phyloP scores from a whole-genome alignment of 1,140 invertebrate genomes.

The Cepaea nemoralis region DNA sequence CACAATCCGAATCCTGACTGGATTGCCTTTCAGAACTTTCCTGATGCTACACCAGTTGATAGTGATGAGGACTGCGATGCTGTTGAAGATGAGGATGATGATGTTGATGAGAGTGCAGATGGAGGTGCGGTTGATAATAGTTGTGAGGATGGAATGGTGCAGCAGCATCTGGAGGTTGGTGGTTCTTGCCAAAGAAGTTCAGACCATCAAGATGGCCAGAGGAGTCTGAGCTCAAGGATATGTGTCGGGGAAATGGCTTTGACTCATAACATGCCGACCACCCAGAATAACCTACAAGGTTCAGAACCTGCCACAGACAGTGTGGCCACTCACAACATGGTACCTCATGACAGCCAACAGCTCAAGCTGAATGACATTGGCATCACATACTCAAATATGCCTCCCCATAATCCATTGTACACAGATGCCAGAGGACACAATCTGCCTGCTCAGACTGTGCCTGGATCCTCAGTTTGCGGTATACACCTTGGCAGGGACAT shows the following conservation, averaged over 20 bases:
- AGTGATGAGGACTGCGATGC: background rate
- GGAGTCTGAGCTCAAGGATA: background rate
- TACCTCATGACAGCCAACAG: background rate
- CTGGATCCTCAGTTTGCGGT: background rate
- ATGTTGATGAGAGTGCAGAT: background rate
- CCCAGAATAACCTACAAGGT: background rate
- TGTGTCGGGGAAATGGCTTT: background rate
- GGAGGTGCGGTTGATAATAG: background rate
- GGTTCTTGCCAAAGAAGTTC: background rate
- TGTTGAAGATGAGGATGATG: background rate
- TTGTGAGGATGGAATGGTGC: background rate
- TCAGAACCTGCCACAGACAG: background rate
- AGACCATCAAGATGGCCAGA: background rate
- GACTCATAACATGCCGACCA: background rate
- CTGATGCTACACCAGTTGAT: background rate
- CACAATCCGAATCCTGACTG: conserved; percentile 24
- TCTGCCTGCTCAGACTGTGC: background rate
- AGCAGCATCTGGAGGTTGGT: background rate
- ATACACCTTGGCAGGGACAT: background rate
- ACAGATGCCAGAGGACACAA: conserved; percentile 1
- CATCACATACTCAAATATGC: background rate
- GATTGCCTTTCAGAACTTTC: conserved; percentile 28
- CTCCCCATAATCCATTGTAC: conserved; percentile 14
- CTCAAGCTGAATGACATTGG: background rate
- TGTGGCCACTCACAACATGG: background rate